Evolutionary conservation across 2,113 vertebrate species (phyloP).

Genomic region (Peromyscus leucopus): DNA sequence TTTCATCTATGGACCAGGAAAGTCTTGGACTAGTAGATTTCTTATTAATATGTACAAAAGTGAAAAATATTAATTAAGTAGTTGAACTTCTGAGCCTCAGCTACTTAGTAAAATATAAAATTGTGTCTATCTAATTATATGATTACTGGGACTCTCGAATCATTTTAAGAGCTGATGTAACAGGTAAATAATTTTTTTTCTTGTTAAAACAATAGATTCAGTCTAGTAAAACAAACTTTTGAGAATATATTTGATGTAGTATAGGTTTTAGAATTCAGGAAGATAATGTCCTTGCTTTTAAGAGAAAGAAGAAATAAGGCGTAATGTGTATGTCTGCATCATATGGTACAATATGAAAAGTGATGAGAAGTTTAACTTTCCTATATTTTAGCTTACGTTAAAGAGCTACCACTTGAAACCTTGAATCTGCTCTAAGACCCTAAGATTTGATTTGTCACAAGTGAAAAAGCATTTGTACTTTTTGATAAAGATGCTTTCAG

Average conservation of each 20-base stretch:
- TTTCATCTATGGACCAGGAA: neutral
- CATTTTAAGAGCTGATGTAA: constrained; percentile 32
- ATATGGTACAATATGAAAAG: constrained; percentile 36
- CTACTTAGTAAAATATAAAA: constrained; percentile 51
- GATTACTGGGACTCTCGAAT: neutral
- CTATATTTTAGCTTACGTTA: constrained; percentile 24
- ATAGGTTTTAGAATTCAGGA: constrained; percentile 34
- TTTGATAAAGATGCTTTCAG: neutral
- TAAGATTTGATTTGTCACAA: neutral
- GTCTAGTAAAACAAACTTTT: constrained; percentile 20
- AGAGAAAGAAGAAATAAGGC: neutral
- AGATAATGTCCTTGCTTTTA: neutral
- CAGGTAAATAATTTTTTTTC: neutral
- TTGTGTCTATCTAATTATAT: neutral
- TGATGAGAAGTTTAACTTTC: constrained; percentile 20
- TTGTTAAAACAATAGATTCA: constrained; percentile 14
- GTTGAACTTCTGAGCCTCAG: constrained; percentile 30
- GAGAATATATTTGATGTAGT: neutral
- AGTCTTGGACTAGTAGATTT: constrained; percentile 13
- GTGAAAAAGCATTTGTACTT: constrained; percentile 7
- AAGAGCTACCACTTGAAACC: neutral
- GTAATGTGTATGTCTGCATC: neutral
- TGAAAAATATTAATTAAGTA: constrained; percentile 22
- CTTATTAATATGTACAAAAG: constrained; percentile 7
- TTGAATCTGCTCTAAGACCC: neutral